Base-by-base conservation (phyloP, 53 echinoderm and acorn worm species). In the Hippasteria phrygiana region DNA sequence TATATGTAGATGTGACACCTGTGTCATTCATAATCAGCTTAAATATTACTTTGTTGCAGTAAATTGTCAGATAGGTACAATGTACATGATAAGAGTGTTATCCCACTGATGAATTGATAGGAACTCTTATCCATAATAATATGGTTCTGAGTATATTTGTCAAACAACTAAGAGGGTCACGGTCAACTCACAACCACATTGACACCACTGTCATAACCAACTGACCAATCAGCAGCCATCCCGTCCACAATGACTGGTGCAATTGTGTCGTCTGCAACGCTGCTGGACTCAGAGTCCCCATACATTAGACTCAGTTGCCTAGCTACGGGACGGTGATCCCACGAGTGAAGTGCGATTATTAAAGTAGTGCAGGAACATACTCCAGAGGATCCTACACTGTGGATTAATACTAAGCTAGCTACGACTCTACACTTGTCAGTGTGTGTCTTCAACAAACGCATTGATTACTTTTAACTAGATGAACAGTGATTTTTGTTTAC, bases 241-340 rank as follows among this genome's bases (percentile, higher is more conserved):
- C 42, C 3, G 42, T 22, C 27, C 48, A 82, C 82, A 82, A 66
- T 64, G 64, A 43, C 20, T 24, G 41, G 32, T n/a, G 32, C 82
- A 66, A 82, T 63, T 65, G 82, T 82, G 82, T 65, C 59, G 55
- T 78, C 55, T 32, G 40, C 78, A 55, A 78, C 39, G 43, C 56
- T 79, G 33, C 14, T 22, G 20, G 43, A 14, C 42, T 10, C 73
- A 66, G 67, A n/a, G 73, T 2, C 26, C 73, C 43, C 22, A 22
- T n/a, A n/a, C 73, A 73, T 73, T 39, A 40, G 28, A 73, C 43
- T 47, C 64, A 82, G 82, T 82, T 82, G 82, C 82, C 64, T 82
- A 63, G 82, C 42, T 82, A 82, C 82, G 36, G 3, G 64, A 41
- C 42, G 65, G 66, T 43, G 65, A 43, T 82, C 26, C 45, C 0